These are phyloP conservation scores for Drosophila gaucha DNA, from an alignment of 2,888 invertebrate genomes.

Conservation along the genomic window DNA sequence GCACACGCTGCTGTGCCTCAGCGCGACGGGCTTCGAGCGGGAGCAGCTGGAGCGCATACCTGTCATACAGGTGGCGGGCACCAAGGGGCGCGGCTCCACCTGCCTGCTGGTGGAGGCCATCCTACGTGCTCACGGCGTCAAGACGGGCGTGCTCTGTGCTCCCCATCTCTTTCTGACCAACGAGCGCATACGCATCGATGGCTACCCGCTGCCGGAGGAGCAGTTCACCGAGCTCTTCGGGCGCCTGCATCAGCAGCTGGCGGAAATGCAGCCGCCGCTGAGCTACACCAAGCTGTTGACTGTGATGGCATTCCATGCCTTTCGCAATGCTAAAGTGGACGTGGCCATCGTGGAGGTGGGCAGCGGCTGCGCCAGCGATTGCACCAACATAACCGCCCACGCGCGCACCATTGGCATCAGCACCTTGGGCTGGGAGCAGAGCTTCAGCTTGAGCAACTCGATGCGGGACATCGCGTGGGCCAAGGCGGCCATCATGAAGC, in stretches of 20 bases:
- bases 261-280: conserved; percentile 32
- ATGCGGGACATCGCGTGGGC: conserved; percentile 69
- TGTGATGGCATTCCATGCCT: conserved; percentile 69
- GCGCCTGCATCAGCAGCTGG: conserved; percentile 24
- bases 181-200: conserved; percentile 65
- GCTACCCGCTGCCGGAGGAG: conserved; percentile 42
- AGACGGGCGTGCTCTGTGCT: conserved; percentile 54
- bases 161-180: conserved; percentile 65
- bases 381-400: conserved; percentile 61
- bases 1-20: conserved; percentile 57
- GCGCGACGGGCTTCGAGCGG: conserved; percentile 39
- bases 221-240: conserved; percentile 56
- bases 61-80: conserved; percentile 64
- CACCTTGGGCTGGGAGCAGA: conserved; percentile 69
- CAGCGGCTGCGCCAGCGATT: conserved; percentile 54
- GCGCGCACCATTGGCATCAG: conserved; percentile 65
- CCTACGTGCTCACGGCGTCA: conserved; percentile 50
- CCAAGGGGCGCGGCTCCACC: conserved; percentile 65
- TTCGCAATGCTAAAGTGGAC: conserved; percentile 46
- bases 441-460: conserved; percentile 51
- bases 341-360: conserved; percentile 69
- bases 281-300: conserved; percentile 62
- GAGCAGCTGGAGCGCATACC: conserved; percentile 50
- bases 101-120: conserved; percentile 63
- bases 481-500: conserved; percentile 70